Evolutionary conservation across 1,140 invertebrate species (phyloP), one percentile per base, ranked within the genome.

Genomic region (Sitobion miscanthi): DNA sequence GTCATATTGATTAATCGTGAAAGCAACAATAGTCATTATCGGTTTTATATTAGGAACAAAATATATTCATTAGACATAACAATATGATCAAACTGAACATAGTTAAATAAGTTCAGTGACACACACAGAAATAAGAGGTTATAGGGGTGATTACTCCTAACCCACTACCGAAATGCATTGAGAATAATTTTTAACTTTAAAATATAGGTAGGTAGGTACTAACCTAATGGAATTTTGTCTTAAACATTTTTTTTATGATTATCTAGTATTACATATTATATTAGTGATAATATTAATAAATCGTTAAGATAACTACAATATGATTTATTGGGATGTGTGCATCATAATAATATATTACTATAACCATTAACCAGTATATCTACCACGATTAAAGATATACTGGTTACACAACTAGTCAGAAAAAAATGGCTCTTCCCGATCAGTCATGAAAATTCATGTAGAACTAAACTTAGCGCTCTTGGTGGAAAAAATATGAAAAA

Each of bases 81-180:
- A 4, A 42, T 42, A n/a, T 77, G n/a, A 77, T 77, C 5, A 77
- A n/a, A 77, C 62, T 4, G 0, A 69, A 17, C 5, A 23, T 23
- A 49, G 5, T 49, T 11, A 52, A 5, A 62, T 30, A 62, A 30
- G 54, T 30, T 30, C 0, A 62, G 62, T 69, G 30, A 69, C 14
- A 69, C 14, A 5, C 11, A 0, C 11, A 69, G 3, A 69, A 62
- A 57, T 42, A 62, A 62, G 14, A 14, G 30, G 62, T 69, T 69
- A n/a, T 0, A n/a, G 14, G 4, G 14, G 0, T n/a, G 11, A 4
- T n/a, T n/a, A n/a, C 0, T n/a, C 4, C 0, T n/a, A n/a, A 69
- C 30, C 62, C 30, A 17, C 3, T 6, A 14, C 11, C 11, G 3
- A 69, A 69, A 69, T 14, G 9, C 11, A 69, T 30, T 9, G 4